Conservation (phyloP, 2,797 vertebrate species). For the Anguilla anguilla region DNA sequence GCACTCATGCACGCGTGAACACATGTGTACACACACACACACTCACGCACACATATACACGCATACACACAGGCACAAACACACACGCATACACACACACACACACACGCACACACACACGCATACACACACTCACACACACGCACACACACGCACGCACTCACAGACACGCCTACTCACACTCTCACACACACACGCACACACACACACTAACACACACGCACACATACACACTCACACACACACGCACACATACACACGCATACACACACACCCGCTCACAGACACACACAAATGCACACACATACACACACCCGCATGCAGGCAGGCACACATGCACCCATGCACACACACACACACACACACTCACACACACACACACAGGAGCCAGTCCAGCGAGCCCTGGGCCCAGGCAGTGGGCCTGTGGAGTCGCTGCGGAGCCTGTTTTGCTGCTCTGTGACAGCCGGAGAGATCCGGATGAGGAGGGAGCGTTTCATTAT, state of each 20-base stretch:
- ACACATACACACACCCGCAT: too few relatives aligned
- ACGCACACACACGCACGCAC: not conserved
- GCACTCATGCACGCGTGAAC: not conserved
- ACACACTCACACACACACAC: not conserved
- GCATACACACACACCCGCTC: not conserved
- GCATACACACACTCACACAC: not conserved
- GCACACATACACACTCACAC: not conserved
- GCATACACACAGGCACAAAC: constrained; percentile 8
- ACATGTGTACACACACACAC: constrained; percentile 2
- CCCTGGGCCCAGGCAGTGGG: not conserved
- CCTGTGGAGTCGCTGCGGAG: not conserved
- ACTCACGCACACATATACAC: constrained; percentile 28
- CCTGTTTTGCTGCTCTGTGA: not conserved
- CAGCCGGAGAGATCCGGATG: not conserved
- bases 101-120: not conserved
- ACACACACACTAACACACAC: not conserved
- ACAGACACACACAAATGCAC: not conserved
- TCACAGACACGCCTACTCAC: not conserved
- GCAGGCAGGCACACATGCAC: not conserved
- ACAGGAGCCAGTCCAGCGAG: not conserved
- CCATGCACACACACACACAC: not conserved
- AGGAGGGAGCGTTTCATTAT: not conserved
- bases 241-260: not conserved
- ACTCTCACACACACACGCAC: too few relatives aligned
- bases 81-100: constrained; percentile 17